A percentile compares a stretch with the other conserved stretches of the same genome.
phyloP scores from a whole-genome alignment of 2,888 invertebrate genomes.

The Hesperia comma region DNA sequence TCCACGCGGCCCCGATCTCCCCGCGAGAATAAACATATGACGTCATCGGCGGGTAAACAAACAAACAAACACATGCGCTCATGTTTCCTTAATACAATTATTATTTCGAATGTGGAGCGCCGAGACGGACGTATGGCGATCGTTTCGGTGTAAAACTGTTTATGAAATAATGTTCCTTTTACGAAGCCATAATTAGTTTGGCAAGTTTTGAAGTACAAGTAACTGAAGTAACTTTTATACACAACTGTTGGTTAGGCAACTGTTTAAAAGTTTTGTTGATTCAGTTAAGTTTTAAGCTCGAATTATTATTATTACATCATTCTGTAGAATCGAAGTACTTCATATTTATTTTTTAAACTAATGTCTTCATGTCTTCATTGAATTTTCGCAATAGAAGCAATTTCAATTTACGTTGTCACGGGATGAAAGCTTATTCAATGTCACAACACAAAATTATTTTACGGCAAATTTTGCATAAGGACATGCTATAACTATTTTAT shows the following conservation, averaged over 20 bases:
- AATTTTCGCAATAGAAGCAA: no score
- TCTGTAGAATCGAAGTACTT: no score
- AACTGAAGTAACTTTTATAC: constrained; percentile 5
- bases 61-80: constrained; percentile 85
- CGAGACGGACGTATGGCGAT: constrained; percentile 58
- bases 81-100: constrained; percentile 85
- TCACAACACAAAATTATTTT: no score
- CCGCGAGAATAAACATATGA: constrained; percentile 84
- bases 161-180: neutral
- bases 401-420: no score
- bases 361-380: no score
- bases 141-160: constrained; percentile 4
- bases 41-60: constrained; percentile 84
- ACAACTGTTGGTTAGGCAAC: neutral
- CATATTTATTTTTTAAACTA: no score
- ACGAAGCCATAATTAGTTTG: constrained; percentile 16
- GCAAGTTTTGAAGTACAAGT: neutral
- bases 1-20: constrained; percentile 56
- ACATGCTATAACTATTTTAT: no score
- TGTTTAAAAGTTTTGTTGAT: neutral
- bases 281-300: neutral
- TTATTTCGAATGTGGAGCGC: constrained; percentile 82
- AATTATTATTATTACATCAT: no score
- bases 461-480: no score
- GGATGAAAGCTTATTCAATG: no score